A percentile compares a stretch with the other conserved stretches of the same genome.
Conservation (phyloP, 2,888 invertebrate species). For the Erebia palarica region DNA sequence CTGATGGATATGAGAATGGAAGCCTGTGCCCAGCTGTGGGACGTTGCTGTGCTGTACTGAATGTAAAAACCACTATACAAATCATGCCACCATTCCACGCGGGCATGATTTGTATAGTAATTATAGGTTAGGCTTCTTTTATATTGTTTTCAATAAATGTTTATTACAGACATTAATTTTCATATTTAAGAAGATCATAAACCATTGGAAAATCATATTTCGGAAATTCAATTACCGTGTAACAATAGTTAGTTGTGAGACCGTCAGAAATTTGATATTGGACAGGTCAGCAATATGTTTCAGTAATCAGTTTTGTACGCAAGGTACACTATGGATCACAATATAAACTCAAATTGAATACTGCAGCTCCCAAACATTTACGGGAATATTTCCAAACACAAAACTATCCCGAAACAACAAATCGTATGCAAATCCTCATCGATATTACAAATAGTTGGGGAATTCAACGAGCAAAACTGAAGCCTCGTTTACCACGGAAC, state of each 20-base stretch:
- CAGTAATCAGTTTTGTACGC: slow-evolving; percentile 9
- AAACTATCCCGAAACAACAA: slow-evolving; percentile 7
- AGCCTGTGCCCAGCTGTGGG: no score
- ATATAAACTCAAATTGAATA: slow-evolving; percentile 13
- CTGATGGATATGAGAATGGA: no score
- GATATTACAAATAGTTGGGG: slow-evolving; percentile 7
- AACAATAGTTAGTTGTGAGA: background rate
- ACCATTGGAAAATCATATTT: background rate
- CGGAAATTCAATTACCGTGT: background rate
- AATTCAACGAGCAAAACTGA: background rate
- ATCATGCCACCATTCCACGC: no score
- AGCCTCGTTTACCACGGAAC: background rate
- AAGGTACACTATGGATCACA: slow-evolving; percentile 2
- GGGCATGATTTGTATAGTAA: no score
- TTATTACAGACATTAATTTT: no score
- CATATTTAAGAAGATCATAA: no score
- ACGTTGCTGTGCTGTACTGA: no score
- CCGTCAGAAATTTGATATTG: slow-evolving; percentile 9
- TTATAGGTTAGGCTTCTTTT: no score
- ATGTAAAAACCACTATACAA: no score
- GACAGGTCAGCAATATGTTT: slow-evolving; percentile 14
- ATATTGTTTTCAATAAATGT: no score
- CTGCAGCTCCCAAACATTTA: slow-evolving; percentile 11
- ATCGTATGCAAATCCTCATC: background rate
- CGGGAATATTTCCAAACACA: slow-evolving; percentile 9